Base-by-base conservation (phyloP, 2,113 vertebrate species). In the Burhinus bistriatus region DNA sequence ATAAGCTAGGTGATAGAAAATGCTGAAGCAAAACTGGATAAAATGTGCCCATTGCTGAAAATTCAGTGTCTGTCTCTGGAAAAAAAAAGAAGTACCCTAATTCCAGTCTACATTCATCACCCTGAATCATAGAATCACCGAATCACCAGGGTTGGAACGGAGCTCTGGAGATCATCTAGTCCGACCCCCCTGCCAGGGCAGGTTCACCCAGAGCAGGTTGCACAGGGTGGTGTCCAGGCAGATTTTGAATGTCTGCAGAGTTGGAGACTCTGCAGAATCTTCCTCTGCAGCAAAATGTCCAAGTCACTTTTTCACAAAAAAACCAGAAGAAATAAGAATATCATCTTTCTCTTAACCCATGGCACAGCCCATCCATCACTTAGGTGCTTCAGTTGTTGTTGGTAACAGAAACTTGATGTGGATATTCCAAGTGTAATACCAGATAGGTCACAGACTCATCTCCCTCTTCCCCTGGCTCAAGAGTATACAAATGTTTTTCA, bases 401-500 rank as follows among this genome's bases (percentile, higher is more conserved):
- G 17, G 7, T 11, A 93, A 49, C 25, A 90, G 52, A 68, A 71
- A 64, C 12, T 30, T 20, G 9, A 66, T 34, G 25, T 52, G 17
- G 22, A 26, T 47, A 83, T 76, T 86, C 15, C 42, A 78, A 34
- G 2, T 49, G 5, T 55, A 58, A 55, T 32, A 58, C 11, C 54
- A 38, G 11, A 21, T 52, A 47, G 0, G 2, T 44, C n/a, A 19
- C 22, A 40, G 10, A 26, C 26, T 55, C 12, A 7, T 2, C 2
- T 89, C 19, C 22, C 8, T 65, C 36, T 72, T 86, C 42, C 25
- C 11, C 36, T 62, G 19, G 12, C 44, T 89, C 49, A 77, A 62
- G 55, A 66, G n/a, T 38, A 73, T 29, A 5, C 1, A 64, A 45
- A 3, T 27, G 1, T 45, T 84, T 84, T 73, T 65, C n/a, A 69